Base-by-base conservation (phyloP, 2,888 invertebrate genomes). In the Opisthograptis luteolata region DNA sequence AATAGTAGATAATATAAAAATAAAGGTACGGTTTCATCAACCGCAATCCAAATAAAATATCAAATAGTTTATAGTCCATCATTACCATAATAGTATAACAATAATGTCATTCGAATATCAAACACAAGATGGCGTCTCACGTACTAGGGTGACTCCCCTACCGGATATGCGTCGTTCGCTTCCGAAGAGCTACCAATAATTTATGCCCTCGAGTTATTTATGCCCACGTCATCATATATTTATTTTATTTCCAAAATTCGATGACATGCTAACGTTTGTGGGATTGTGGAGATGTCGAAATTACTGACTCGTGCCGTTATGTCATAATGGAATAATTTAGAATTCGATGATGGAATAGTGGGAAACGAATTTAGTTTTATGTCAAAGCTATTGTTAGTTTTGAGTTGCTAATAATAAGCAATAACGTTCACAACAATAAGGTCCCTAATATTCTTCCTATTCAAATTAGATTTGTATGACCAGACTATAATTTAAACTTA, bases 111-210 rank as follows among this genome's bases (percentile, higher is more conserved):
- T 76, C 66, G 63, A 70, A 74, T 72, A 76, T 75, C 68, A 73
- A 78, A 80, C 73, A 66, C 74, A 87, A 85, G 75, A 87, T 87
- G 86, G 87, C 86, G 79, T 65, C 74, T 64, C 63, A 40, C 47
- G 47, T 43, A 53, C 68, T 78, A 76, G 87, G 86, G 87, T 81
- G 79, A 56, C 80, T 73, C 86, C 87, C 84, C 82, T 70, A 70
- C 80, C 81, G 82, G 82, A 81, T 73, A 68, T 68, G 58, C 65
- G 63, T 61, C 73, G 67, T 68, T 73, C 68, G 67, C 75, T 77
- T 78, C 85, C 85, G 88, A 88, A 86, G 76, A 76, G 69, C 66
- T 70, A 58, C 63, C 69, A 74, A 76, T 81, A 69, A 82, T 80
- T 84, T 82, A 81, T 77, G 14, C 59, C 31, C 32, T 27, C 49